A percentile compares a stretch with the other conserved stretches of the same genome.
These are phyloP conservation scores for Myiotriccus ornatus DNA, from an alignment of 2,797 vertebrate genomes.

Conservation along the genomic window DNA sequence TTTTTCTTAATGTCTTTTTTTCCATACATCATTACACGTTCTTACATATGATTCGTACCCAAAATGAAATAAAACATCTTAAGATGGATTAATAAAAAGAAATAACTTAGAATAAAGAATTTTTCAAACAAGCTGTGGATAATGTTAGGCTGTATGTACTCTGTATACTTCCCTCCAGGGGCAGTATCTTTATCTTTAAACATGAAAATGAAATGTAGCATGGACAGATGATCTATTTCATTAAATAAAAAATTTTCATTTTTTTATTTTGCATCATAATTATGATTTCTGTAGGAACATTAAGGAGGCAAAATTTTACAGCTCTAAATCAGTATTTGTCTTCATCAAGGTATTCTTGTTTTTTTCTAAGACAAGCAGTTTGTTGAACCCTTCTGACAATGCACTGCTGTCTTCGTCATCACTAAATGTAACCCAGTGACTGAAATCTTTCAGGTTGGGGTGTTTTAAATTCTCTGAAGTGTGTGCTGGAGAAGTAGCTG, in stretches of 20 bases:
- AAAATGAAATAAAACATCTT: slow-evolving; percentile 25
- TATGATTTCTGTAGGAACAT: neutral
- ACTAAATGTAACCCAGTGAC: slow-evolving; percentile 57
- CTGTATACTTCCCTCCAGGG: slow-evolving; percentile 33
- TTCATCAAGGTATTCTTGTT: neutral
- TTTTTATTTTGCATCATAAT: neutral
- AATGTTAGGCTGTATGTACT: neutral
- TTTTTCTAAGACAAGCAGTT: slow-evolving; percentile 28
- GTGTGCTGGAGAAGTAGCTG: neutral
- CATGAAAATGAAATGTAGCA: neutral
- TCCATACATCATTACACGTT: neutral
- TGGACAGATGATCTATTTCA: neutral
- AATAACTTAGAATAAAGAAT: slow-evolving; percentile 53
- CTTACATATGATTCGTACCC: neutral
- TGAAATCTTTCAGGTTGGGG: neutral
- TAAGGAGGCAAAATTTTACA: neutral
- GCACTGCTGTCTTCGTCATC: slow-evolving; percentile 56
- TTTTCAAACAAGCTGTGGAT: neutral
- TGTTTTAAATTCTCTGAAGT: neutral
- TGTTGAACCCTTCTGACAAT: slow-evolving; percentile 34
- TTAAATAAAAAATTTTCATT: slow-evolving; percentile 20
- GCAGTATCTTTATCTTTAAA: neutral
- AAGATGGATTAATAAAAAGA: slow-evolving; percentile 35
- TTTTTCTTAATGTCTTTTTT: neutral
- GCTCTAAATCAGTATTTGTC: neutral